Base-by-base conservation (phyloP, 2,797 vertebrate genomes). In the Atherinosoma microstoma region DNA sequence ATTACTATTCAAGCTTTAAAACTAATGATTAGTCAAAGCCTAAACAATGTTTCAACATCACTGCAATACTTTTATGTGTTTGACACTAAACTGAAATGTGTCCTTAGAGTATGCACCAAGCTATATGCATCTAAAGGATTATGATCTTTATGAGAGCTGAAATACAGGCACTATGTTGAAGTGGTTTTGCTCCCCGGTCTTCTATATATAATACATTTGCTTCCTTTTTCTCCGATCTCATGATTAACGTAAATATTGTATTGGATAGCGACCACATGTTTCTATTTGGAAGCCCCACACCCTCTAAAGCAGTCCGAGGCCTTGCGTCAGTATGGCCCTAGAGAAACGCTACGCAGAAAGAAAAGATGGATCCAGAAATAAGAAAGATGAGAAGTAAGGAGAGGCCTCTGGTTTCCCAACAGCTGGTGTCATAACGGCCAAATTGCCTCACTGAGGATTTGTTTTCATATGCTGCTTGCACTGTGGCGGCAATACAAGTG, bases 251-350 rank as follows among this genome's bases (percentile, higher is more conserved):
- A 88, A 85, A 89, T 81, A 80, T 76, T 81, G 79, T 65, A 63
- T 58, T 82, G 86, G 84, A 82, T 75, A 69, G 70, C 20, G 49
- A 84, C 84, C 85, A 81, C 84, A 86, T 86, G 90, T 90, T 85
- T 89, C 82, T 86, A 70, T 90, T 88, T 92, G 85, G 72, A 29
- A 83, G 85, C 58, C 73, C 82, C 89, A 92, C 88, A 67, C 88
- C 89, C 87, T 53, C 86, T 87, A 83, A 82, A 89, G 83, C 78
- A 91, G 88, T 78, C 64, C 57, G 59, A 10, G 2, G 15, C 27
- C 51, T 79, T 82, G 70, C 75, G 63, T 93, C 90, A 90, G 58
- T 68, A 22, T 10, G 54, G 45, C 80, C 61, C 76, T 15, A 64
- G 72, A 82, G 87, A 84, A 76, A 61, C 15, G 36, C 36, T 22